phyloP scores from a whole-genome alignment of 2,113 vertebrate species.

The Cisticola juncidis region DNA sequence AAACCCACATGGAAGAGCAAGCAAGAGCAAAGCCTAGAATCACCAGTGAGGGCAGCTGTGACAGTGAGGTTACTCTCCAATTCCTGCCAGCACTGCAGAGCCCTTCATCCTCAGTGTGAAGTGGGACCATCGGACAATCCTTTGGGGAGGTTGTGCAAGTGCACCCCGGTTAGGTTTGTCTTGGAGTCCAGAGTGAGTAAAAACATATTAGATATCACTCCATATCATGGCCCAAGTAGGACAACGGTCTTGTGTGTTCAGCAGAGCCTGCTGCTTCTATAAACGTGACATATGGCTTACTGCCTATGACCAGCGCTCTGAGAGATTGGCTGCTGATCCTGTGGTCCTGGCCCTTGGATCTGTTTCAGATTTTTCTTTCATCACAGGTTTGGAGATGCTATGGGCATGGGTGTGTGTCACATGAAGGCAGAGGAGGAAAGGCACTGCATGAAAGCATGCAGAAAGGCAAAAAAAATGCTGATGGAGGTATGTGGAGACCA shows the following conservation, averaged over 20 bases:
- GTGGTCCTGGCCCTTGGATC: not conserved
- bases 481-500: not conserved
- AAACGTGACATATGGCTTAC: not conserved
- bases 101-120: not conserved
- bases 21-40: not conserved
- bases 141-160: not conserved
- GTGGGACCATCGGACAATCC: rapidly evolving
- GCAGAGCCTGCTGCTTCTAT: not conserved
- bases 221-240: not conserved
- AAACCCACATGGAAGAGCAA: not conserved
- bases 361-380: not conserved
- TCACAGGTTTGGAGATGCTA: not conserved
- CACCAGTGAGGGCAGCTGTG: not conserved
- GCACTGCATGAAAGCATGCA: not conserved
- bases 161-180: not conserved
- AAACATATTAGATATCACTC: not conserved
- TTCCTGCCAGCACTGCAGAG: not conserved
- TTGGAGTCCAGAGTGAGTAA: not conserved
- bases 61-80: not conserved
- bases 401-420: not conserved
- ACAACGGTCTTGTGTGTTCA: not conserved
- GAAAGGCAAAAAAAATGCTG: not conserved
- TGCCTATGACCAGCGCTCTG: not conserved
- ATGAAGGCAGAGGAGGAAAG: not conserved
- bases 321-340: not conserved